Base-by-base conservation (phyloP, 2,113 vertebrate species). In the Cebus imitator region DNA sequence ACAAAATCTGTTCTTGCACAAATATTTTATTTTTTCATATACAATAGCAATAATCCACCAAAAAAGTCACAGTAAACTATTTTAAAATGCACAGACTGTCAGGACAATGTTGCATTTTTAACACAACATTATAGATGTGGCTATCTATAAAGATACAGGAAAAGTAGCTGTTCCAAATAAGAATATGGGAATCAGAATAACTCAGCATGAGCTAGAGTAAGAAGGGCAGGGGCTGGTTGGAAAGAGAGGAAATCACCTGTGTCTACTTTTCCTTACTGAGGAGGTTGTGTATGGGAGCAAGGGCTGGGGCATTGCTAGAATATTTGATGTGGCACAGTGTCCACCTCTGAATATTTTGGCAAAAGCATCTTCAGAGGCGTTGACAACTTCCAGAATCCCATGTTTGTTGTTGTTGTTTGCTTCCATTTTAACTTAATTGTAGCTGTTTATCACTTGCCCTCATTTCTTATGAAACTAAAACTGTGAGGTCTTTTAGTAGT, bases 21-120 rank as follows among this genome's bases (percentile, higher is more conserved):
- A 64, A 45, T 76, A 83, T 37, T 90, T 96, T 76, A 83, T 37
- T 90, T 96, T 27, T 50, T 93, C 37, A 68, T 68, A 87, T 82
- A 88, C 78, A 66, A 7, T 76, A 83, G 78, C 61, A 55, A 20
- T 30, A 40, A 80, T 43, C 55, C n/a, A 52, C 30, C 7, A 30
- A 48, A 73, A 87, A 91, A 70, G 13, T 17, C 40, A 48, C 61
- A 72, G 40, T 57, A 88, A 43, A 57, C 48, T 20, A 52, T 45
- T 58, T 81, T 88, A 61, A 13, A 87, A 94, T 13, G 10, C 64
- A 92, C 12, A 68, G 81, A 68, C 27, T 27, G 20, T 50, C 30
- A 43, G 27, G 81, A 37, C 37, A 27, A 18, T 37, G 8, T 79
- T 83, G 4, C 13, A 21, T 86, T 82, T 82, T 73, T 45, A 48